These are phyloP conservation scores for Caenorhabditis inopinata DNA, from an alignment of 1,140 invertebrate species.

Conservation along the genomic window DNA sequence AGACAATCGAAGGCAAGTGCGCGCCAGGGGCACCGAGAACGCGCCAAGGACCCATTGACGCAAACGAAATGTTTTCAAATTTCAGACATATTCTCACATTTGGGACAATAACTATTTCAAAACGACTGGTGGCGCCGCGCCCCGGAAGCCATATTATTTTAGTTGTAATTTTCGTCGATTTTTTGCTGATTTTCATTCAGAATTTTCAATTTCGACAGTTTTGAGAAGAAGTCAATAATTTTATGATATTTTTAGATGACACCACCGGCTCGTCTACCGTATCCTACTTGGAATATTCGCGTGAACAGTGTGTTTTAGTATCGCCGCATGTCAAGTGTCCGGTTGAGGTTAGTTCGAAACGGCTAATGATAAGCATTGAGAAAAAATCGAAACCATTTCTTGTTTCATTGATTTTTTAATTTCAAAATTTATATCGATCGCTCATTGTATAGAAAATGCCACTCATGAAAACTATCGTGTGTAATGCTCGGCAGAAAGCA, in stretches of 20 bases:
- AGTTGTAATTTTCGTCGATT: background rate
- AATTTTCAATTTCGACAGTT: background rate
- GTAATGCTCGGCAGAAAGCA: background rate
- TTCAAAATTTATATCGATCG: background rate
- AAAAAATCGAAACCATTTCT: no score
- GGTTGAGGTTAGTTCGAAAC: no score
- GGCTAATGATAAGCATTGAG: no score
- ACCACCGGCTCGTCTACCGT: background rate
- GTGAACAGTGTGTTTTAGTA: background rate
- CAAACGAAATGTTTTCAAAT: no score
- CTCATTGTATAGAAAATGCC: background rate
- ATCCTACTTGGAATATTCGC: background rate
- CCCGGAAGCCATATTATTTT: background rate
- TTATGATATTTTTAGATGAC: background rate
- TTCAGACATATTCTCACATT: conserved; percentile 6
- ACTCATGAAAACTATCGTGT: background rate
- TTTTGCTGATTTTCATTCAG: background rate
- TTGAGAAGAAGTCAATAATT: background rate
- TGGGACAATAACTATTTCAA: background rate
- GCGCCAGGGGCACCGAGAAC: background rate
- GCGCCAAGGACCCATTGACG: background rate
- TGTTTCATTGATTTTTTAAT: background rate
- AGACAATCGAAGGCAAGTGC: background rate
- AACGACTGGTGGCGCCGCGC: background rate
- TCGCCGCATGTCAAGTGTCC: background rate